Evolutionary conservation across 2,113 vertebrate species (phyloP), one percentile per base, ranked within the genome.

Genomic region (Suncus etruscus): DNA sequence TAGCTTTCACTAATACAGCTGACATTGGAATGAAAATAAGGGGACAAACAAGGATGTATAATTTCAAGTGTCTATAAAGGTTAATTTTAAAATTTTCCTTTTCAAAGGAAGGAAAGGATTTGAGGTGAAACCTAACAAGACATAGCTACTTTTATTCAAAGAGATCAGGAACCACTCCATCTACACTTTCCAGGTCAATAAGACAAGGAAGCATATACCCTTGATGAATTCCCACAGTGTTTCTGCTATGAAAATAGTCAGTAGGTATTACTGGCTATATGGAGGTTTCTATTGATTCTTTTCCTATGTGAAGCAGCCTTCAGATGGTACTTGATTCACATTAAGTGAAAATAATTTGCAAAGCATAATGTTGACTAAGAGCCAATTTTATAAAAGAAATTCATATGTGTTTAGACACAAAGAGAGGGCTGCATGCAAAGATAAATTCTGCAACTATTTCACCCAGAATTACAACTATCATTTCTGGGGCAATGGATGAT

Each of bases 21-120:
- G 78, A 54, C 50, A n/a, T 1, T 63, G 73, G 48, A 61, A 75
- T 90, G 29, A 61, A 83, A 79, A 88, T 50, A 92, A 74, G n/a
- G 39, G 58, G 69, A 39, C 20, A 92, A 54, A 89, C n/a, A 70
- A 69, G 12, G 18, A 61, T 7, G 32, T 83, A 63, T 9, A 68
- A 25, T 86, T 68, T 12, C 24, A 78, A 79, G 20, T 18, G 69
- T 63, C 18, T 7, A 27, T 45, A 79, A 61, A 75, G 50, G 29
- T 74, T 70, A 63, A 87, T 48, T 86, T 90, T 51, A 54, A 54
- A 61, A 3, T 29, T 72, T 39, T 81, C 25, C 85, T 48, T 39
- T 10, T 12, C 14, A 50, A 9, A 51, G 1, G 6, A 82, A 51
- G 18, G 47, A 63, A 48, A 74, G 0, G 6, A 18, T 20, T 39